A percentile compares a stretch with the other conserved stretches of the same genome.
phyloP scores from a whole-genome alignment of 2,113 vertebrate genomes.

The Halcyon senegalensis region DNA sequence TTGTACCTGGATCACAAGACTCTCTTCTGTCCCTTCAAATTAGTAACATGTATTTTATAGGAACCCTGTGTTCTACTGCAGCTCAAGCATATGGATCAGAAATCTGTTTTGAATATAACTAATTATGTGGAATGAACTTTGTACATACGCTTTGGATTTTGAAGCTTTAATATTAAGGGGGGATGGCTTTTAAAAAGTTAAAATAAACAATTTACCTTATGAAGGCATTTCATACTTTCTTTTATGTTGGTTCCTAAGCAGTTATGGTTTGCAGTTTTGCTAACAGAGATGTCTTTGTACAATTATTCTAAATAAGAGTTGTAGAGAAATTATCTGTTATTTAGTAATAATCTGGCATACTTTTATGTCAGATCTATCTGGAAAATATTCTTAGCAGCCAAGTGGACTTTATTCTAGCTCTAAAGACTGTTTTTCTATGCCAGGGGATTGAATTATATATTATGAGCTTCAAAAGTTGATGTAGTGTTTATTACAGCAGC shows the following conservation, averaged over 20 bases:
- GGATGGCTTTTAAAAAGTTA: neutral
- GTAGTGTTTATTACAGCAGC: neutral
- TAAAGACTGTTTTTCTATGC: neutral
- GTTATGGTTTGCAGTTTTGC: neutral
- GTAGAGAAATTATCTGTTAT: neutral
- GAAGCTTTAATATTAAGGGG: neutral
- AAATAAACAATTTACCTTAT: constrained; percentile 1
- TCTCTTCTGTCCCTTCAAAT: neutral
- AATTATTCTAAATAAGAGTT: neutral
- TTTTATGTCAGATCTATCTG: neutral
- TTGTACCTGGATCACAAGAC: neutral
- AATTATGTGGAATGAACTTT: neutral
- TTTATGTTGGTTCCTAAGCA: neutral
- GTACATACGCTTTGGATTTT: constrained; percentile 16
- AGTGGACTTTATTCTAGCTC: neutral
- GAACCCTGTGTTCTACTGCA: neutral
- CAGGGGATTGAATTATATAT: neutral
- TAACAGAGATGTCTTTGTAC: neutral
- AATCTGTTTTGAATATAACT: constrained; percentile 35
- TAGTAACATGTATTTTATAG: neutral
- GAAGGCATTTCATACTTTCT: neutral
- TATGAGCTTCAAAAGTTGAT: neutral
- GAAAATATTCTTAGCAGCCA: neutral
- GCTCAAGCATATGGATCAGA: neutral
- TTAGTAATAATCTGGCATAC: neutral